Percentiles rank a stretch among this genome's conserved stretches.
Conservation (phyloP, 2,888 invertebrate genomes). For the Resseliella maxima region DNA sequence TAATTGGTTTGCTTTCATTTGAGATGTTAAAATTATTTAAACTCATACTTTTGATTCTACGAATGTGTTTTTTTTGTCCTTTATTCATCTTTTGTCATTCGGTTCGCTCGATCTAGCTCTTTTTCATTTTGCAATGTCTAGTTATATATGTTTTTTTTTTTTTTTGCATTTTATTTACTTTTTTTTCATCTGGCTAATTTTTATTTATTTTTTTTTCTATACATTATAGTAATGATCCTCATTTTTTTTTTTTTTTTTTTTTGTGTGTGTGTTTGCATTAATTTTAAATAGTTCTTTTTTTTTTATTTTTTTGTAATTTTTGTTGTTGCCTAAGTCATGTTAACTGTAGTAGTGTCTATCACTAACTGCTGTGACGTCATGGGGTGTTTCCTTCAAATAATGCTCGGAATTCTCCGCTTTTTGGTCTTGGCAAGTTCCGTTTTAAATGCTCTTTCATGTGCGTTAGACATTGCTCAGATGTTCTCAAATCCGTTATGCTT, state of each 20-base stretch:
- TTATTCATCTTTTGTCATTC: neutral
- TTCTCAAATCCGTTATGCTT: neutral
- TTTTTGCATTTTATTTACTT: slow-evolving; percentile 14
- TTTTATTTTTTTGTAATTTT: too few relatives aligned
- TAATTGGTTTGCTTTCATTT: neutral
- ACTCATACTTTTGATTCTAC: neutral
- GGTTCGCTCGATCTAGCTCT: slow-evolving; percentile 1
- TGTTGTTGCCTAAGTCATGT: slow-evolving; percentile 51
- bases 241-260: slow-evolving; percentile 13
- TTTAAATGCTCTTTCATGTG: slow-evolving; percentile 62
- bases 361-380: slow-evolving; percentile 61
- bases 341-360: slow-evolving; percentile 53
- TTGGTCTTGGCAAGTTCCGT: slow-evolving; percentile 67
- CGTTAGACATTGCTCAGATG: slow-evolving; percentile 62
- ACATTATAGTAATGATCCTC: slow-evolving; percentile 33
- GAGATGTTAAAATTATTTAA: slow-evolving; percentile 34
- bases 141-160: neutral
- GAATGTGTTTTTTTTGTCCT: too few relatives aligned
- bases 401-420: slow-evolving; percentile 68
- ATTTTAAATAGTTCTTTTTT: slow-evolving; percentile 2
- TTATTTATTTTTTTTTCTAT: neutral
- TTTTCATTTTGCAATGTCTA: neutral
- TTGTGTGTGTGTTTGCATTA: neutral
- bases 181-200: neutral
- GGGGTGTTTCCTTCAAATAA: slow-evolving; percentile 68